phyloP scores from a whole-genome alignment of 2,888 invertebrate species.

The Pseudoips prasinana region DNA sequence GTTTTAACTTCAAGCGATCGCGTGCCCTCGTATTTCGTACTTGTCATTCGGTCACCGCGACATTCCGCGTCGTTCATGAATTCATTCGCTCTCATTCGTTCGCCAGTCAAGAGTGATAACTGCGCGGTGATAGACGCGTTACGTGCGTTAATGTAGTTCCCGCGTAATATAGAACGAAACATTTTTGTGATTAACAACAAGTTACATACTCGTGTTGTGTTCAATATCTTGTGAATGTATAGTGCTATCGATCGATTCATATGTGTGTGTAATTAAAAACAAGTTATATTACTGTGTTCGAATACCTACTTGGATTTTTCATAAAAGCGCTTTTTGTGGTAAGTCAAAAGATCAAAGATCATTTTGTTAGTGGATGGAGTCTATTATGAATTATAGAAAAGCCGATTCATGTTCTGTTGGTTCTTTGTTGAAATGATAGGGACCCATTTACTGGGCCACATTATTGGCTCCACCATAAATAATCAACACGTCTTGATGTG shows the following conservation, averaged over 20 bases:
- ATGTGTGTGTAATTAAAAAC: conserved; percentile 58
- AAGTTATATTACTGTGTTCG: conserved; percentile 52
- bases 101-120: conserved; percentile 71
- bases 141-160: conserved; percentile 34
- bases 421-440: conserved; percentile 11
- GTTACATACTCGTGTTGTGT: conserved; percentile 43
- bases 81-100: conserved; percentile 45
- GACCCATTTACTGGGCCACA: conserved; percentile 17
- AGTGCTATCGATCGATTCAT: conserved; percentile 41
- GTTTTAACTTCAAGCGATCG: conserved; percentile 18
- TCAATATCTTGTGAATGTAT: conserved; percentile 40
- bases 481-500: conserved; percentile 8
- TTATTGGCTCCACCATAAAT: conserved; percentile 21
- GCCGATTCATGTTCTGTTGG: conserved; percentile 26
- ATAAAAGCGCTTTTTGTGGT: conserved; percentile 63
- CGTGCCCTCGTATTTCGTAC: conserved; percentile 35
- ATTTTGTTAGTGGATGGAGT: conserved; percentile 19
- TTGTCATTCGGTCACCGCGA: conserved; percentile 43
- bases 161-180: conserved; percentile 58
- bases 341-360: conserved; percentile 48
- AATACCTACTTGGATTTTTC: conserved; percentile 59
- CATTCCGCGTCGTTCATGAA: conserved; percentile 32
- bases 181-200: conserved; percentile 50
- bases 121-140: conserved; percentile 43
- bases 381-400: background rate